A percentile compares a stretch with the other conserved stretches of the same genome.
Conservation (phyloP, 2,797 vertebrate species). For the Sebastes flavidus region DNA sequence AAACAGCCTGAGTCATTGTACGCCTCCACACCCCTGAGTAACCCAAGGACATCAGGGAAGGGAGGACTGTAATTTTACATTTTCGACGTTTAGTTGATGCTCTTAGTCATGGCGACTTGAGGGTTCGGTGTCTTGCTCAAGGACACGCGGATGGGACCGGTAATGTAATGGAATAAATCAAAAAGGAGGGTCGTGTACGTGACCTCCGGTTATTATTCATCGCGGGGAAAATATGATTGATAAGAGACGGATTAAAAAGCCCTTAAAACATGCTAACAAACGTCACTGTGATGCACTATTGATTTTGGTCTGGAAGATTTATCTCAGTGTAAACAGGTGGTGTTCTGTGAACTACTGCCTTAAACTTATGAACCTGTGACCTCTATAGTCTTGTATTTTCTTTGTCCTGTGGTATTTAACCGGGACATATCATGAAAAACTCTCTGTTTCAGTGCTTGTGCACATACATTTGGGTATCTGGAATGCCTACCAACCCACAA, state of each 20-base stretch:
- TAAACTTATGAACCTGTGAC: conserved; percentile 18
- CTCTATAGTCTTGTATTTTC: neutral
- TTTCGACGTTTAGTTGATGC: conserved; percentile 57
- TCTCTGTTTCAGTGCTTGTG: neutral
- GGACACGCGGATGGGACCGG: conserved; percentile 30
- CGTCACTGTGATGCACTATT: neutral
- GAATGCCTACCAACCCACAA: neutral
- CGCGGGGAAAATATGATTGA: conserved; percentile 8
- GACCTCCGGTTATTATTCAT: conserved; percentile 29
- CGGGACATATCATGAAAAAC: neutral
- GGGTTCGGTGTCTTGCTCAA: conserved; percentile 53
- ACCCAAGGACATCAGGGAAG: conserved; percentile 62
- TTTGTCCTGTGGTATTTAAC: neutral
- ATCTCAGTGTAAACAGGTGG: conserved; percentile 44
- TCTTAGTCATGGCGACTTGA: conserved; percentile 49
- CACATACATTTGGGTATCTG: neutral
- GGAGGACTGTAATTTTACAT: conserved; percentile 57
- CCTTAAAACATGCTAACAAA: conserved; percentile 5
- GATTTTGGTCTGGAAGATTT: conserved; percentile 19
- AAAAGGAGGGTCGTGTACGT: neutral
- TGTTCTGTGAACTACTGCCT: neutral
- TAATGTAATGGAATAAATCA: conserved; percentile 44
- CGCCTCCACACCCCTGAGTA: conserved; percentile 68
- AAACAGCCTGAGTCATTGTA: conserved; percentile 67
- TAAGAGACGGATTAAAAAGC: conserved; percentile 1